A percentile compares a stretch with the other conserved stretches of the same genome.
phyloP scores from a whole-genome alignment of 2,797 vertebrate species.

The Sciaenops ocellatus region DNA sequence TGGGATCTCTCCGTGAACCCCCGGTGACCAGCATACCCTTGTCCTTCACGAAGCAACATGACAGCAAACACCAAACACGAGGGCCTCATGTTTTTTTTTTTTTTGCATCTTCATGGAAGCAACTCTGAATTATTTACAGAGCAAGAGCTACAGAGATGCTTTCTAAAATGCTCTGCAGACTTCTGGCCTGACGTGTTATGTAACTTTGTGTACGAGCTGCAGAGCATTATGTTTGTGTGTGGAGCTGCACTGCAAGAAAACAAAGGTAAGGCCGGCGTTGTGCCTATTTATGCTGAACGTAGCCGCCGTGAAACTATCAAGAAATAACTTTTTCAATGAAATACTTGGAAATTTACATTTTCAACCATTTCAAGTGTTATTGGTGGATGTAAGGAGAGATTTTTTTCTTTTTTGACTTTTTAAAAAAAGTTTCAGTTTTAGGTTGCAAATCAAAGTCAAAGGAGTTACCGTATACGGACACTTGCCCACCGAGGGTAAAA shows the following conservation, averaged over 20 bases:
- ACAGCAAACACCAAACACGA: slow-evolving; percentile 45
- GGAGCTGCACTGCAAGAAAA: slow-evolving; percentile 32
- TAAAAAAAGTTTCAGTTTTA: no score
- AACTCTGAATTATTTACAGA: slow-evolving; percentile 71
- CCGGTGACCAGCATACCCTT: slow-evolving; percentile 14
- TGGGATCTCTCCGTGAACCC: slow-evolving; percentile 37
- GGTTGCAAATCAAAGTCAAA: no score
- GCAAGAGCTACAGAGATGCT: slow-evolving; percentile 39
- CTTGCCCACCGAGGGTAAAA: no score
- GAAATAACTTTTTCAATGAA: no score
- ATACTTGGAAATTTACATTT: no score
- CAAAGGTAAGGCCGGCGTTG: slow-evolving; percentile 1
- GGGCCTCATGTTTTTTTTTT: slow-evolving; percentile 27
- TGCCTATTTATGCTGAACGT: no score
- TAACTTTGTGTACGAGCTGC: slow-evolving; percentile 69
- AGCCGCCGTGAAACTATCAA: no score
- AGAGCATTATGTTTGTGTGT: slow-evolving; percentile 21
- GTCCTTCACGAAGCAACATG: slow-evolving; percentile 58
- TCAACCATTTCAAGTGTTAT: no score
- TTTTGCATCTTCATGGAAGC: slow-evolving; percentile 40
- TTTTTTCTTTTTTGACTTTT: no score
- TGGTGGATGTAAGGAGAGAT: no score
- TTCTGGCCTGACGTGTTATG: slow-evolving; percentile 49
- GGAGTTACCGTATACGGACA: no score
- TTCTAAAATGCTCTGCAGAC: slow-evolving; percentile 47